Conservation (phyloP, 2,113 vertebrate species). For the Poicephalus meyeri region DNA sequence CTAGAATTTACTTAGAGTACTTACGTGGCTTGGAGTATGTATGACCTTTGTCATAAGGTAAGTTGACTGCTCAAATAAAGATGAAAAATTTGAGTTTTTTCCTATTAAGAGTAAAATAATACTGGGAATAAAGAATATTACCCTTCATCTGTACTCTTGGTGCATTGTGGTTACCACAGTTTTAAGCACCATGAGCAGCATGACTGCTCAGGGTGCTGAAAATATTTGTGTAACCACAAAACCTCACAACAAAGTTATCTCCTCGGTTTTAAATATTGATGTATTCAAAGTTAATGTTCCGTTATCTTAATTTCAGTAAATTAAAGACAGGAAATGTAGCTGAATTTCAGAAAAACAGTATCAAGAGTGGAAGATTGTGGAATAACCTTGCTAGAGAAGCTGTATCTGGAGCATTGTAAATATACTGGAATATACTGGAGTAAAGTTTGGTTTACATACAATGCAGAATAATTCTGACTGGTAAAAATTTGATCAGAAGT, state of each 20-base stretch:
- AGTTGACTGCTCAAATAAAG: neutral
- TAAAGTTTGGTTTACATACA: neutral
- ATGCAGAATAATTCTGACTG: neutral
- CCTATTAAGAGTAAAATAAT: neutral
- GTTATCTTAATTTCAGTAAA: neutral
- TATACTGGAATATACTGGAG: neutral
- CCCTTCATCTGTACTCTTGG: neutral
- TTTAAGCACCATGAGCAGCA: neutral
- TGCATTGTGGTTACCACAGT: neutral
- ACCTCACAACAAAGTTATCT: neutral
- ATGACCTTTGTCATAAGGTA: neutral
- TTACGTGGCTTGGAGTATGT: neutral
- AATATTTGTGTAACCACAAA: neutral
- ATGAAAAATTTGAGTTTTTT: neutral
- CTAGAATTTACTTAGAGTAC: neutral
- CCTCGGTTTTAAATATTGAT: neutral
- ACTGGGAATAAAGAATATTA: neutral
- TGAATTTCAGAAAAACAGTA: neutral
- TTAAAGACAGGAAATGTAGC: neutral
- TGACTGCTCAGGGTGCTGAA: neutral
- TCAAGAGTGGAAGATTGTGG: neutral
- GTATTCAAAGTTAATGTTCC: neutral
- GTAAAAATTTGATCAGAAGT: neutral
- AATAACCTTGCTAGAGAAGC: neutral
- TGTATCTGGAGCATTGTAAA: neutral